phyloP scores from a whole-genome alignment of 92 coral and sea anemone genomes.

The Virgularia gustaviana region DNA sequence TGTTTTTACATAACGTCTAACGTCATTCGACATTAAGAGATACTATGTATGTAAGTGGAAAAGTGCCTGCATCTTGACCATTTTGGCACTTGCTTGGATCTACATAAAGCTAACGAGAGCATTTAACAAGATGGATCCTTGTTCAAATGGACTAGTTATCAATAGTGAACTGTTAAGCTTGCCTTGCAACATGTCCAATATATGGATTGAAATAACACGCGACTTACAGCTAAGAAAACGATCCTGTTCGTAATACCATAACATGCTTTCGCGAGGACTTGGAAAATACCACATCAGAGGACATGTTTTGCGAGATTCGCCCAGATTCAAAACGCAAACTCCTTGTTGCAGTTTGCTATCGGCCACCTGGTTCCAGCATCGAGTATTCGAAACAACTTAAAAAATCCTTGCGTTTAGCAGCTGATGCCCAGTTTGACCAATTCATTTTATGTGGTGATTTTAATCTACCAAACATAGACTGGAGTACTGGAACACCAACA shows the following conservation, averaged over 20 bases:
- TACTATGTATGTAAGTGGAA: no score
- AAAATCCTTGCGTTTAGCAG: conserved; percentile 37
- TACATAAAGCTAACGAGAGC: no score
- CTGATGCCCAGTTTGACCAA: conserved; percentile 48
- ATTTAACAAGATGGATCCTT: no score
- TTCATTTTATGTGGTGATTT: conserved; percentile 60
- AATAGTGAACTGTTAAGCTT: background rate
- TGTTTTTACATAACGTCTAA: no score
- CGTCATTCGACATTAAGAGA: no score
- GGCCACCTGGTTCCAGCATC: conserved; percentile 32
- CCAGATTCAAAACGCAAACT: conserved; percentile 30
- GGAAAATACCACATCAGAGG: no score
- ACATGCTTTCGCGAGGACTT: conserved; percentile 4
- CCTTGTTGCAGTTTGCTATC: conserved; percentile 32
- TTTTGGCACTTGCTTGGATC: no score
- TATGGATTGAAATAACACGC: background rate
- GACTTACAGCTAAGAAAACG: no score
- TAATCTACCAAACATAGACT: conserved; percentile 55
- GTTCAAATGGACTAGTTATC: no score
- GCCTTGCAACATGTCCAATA: background rate
- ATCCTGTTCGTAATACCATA: background rate
- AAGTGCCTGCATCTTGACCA: no score
- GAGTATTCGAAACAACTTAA: conserved; percentile 43
- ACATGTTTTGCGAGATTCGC: conserved; percentile 36
- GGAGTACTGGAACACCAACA: conserved; percentile 40